A percentile compares a stretch with the other conserved stretches of the same genome.
Evolutionary conservation across 2,113 vertebrate species (phyloP).

Genomic region (Hemibagrus wyckioides): DNA sequence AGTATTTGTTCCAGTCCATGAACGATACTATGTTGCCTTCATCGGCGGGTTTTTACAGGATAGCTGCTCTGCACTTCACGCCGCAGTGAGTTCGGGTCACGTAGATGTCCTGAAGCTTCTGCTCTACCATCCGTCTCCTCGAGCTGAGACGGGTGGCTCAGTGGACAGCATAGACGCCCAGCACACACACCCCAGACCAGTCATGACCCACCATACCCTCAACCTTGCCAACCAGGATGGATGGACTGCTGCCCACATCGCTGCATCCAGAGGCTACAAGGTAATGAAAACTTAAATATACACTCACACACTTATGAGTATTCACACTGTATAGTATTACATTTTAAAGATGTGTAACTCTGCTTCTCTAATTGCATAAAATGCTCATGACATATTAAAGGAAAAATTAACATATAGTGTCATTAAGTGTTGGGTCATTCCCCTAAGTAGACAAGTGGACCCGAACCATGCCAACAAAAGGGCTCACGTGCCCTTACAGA

Average conservation of each 20-base stretch:
- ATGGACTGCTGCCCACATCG: conserved; percentile 93
- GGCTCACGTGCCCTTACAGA: neutral
- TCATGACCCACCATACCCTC: conserved; percentile 73
- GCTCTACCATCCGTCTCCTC: conserved; percentile 70
- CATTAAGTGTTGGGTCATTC: neutral
- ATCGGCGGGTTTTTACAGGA: conserved; percentile 70
- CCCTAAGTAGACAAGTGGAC: neutral
- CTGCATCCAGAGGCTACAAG: conserved; percentile 93
- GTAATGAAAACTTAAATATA: conserved; percentile 66
- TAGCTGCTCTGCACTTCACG: conserved; percentile 86
- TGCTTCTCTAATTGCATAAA: neutral
- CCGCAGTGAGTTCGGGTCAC: conserved; percentile 84
- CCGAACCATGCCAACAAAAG: neutral
- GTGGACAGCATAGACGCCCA: neutral
- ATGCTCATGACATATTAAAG: neutral
- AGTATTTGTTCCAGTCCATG: neutral
- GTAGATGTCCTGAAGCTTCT: conserved; percentile 84
- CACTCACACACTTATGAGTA: neutral
- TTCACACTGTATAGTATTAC: neutral
- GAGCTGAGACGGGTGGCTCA: conserved; percentile 5
- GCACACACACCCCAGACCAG: conserved; percentile 31
- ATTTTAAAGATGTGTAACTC: neutral
- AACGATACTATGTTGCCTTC: neutral
- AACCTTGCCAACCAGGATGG: conserved; percentile 87
- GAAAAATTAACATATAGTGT: neutral